Evolutionary conservation across 2,797 vertebrate species (phyloP), one percentile per base, ranked within the genome.

Genomic region (Falco peregrinus): DNA sequence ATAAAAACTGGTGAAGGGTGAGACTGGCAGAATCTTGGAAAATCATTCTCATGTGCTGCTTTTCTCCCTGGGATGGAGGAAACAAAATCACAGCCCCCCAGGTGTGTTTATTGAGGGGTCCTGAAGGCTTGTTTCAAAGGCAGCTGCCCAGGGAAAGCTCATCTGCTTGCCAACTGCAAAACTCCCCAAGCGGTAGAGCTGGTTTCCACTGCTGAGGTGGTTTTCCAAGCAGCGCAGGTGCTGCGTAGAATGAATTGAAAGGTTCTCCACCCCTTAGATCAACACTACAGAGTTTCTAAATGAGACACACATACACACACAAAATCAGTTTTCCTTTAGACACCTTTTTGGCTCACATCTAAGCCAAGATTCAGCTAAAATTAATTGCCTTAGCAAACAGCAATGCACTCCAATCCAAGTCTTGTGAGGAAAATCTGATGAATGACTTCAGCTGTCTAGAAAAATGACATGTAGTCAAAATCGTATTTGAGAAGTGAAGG

Each of bases 271-370:
- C 69, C 64, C 69, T 84, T 39, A 69, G 43, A 91, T 92, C 57
- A 81, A 74, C 50, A 51, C 31, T 57, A 67, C 37, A 83, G 56
- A 67, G 69, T 65, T 92, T 91, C 41, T 39, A 94, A 92, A 89
- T 75, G 41, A 83, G n/a, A 91, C 53, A 83, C 16, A 50, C 29
- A 33, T 1, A 4, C 16, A 29, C 22, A 73, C 5, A 64, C 19
- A 91, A 63, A 93, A 78, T 88, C 56, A 89, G 28, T 75, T 96
- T 90, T 71, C 71, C 59, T 90, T 78, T 64, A 89, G 94, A 96
- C 76, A 89, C 65, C 76, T 92, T 95, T 93, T 89, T 93, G 94
- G 94, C 96, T 96, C 84, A 63, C 31, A 69, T 68, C 79, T 93
- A 73, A 96, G 84, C 79, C 87, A 92, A 90, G 87, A 95, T 54